Conservation (phyloP, 1,140 invertebrate species). For the Drosophila leontia region DNA sequence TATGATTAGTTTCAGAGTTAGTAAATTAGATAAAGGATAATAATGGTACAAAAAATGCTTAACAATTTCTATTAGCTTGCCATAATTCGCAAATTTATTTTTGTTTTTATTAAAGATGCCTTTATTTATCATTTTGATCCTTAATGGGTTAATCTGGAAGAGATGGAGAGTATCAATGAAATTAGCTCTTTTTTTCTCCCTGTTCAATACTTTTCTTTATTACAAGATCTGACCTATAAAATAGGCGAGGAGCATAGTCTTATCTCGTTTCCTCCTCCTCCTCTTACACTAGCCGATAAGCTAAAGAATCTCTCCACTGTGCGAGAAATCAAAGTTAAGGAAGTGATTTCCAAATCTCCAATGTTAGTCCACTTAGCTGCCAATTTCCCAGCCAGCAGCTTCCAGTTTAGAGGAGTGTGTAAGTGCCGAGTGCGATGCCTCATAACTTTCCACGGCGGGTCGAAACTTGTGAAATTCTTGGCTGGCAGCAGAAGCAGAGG, state of each 20-base stretch:
- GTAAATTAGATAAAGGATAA: no score
- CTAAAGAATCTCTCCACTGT: constrained; percentile 11
- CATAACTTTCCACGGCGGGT: constrained; percentile 67
- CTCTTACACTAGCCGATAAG: constrained; percentile 5
- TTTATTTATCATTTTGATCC: not conserved
- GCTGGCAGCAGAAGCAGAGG: constrained; percentile 58
- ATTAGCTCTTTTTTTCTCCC: not conserved
- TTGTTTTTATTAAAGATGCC: no score
- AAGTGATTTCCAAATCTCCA: constrained; percentile 44
- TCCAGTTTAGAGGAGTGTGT: constrained; percentile 34
- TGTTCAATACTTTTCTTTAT: constrained; percentile 37
- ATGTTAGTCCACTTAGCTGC: constrained; percentile 42
- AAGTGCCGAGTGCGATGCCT: constrained; percentile 38
- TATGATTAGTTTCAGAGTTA: not conserved
- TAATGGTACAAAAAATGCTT: no score
- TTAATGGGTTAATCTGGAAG: not conserved
- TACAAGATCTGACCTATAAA: constrained; percentile 46
- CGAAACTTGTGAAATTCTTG: constrained; percentile 74
- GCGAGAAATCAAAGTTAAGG: constrained; percentile 26
- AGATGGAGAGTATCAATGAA: not conserved
- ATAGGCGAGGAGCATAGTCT: constrained; percentile 13
- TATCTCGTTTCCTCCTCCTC: constrained; percentile 17
- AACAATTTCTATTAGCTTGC: no score
- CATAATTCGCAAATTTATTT: not conserved
- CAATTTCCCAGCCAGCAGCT: constrained; percentile 47